Percentiles rank a stretch among this genome's conserved stretches.
These are phyloP conservation scores for Parthenolecanium corni DNA, from an alignment of 2,888 invertebrate species.

Conservation along the genomic window DNA sequence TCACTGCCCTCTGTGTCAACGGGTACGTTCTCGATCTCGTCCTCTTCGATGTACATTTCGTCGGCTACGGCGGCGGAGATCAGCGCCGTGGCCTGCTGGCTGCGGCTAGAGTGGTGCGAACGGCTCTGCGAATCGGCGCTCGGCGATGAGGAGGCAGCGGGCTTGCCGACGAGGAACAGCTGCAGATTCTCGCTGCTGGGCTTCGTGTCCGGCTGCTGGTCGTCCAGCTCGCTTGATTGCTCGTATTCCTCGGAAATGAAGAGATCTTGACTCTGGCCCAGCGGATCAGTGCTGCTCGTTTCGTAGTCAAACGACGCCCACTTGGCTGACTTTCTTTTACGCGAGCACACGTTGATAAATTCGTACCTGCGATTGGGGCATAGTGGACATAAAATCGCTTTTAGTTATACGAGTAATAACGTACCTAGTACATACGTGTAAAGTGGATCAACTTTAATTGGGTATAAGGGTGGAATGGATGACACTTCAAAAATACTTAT, in stretches of 20 bases:
- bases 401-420: too few relatives aligned
- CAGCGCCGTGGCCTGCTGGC: not conserved
- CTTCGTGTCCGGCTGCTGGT: not conserved
- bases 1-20: not conserved
- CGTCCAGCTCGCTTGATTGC: not conserved
- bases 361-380: not conserved
- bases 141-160: not conserved
- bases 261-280: constrained; percentile 16
- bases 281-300: not conserved
- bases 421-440: too few relatives aligned
- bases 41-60: constrained; percentile 3
- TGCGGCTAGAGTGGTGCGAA: not conserved
- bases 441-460: too few relatives aligned
- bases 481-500: too few relatives aligned
- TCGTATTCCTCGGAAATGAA: constrained; percentile 26
- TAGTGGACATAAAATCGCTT: too few relatives aligned
- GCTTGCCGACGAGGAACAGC: not conserved
- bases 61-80: not conserved
- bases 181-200: not conserved
- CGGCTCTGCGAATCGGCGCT: not conserved
- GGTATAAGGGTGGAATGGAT: too few relatives aligned
- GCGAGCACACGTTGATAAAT: not conserved
- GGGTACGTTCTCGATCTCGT: not conserved
- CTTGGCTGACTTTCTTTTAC: not conserved
- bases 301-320: not conserved